A percentile compares a stretch with the other conserved stretches of the same genome.
Conservation (phyloP, 1,140 invertebrate genomes). For the Grapholita molesta region DNA sequence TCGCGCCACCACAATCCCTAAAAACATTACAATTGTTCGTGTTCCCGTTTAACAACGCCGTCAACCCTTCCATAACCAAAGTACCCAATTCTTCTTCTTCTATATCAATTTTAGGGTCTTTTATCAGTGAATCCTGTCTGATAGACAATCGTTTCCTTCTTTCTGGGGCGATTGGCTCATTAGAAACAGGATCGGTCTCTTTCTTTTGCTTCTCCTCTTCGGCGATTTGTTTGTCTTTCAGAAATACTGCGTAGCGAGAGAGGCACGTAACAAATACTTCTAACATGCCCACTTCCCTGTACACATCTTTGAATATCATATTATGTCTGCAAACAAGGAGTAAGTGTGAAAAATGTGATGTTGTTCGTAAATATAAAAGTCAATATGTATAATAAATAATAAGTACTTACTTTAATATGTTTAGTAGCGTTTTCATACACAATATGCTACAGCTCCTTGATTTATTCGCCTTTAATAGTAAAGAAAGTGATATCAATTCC, state of each 20-base stretch:
- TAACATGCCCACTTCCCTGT: slow-evolving; percentile 97
- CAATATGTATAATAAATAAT: slow-evolving; percentile 16
- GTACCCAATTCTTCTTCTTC: slow-evolving; percentile 89
- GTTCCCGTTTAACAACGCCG: slow-evolving; percentile 88
- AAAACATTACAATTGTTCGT: slow-evolving; percentile 95
- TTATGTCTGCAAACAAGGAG: slow-evolving; percentile 84
- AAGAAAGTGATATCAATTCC: slow-evolving; percentile 97
- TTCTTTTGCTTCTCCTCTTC: slow-evolving; percentile 58
- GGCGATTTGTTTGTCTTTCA: slow-evolving; percentile 83
- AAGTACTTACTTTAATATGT: slow-evolving; percentile 86
- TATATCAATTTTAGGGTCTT: slow-evolving; percentile 62
- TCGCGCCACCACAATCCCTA: slow-evolving; percentile 93
- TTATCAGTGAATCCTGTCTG: slow-evolving; percentile 75
- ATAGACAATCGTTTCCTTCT: slow-evolving; percentile 57
- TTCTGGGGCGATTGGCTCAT: slow-evolving; percentile 54
- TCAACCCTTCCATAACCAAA: slow-evolving; percentile 92
- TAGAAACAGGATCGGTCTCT: slow-evolving; percentile 36
- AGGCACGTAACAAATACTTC: slow-evolving; percentile 98
- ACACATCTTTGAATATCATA: slow-evolving; percentile 97
- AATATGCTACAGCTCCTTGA: slow-evolving; percentile 90
- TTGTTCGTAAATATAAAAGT: not conserved
- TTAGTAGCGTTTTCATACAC: slow-evolving; percentile 93
- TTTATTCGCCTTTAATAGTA: slow-evolving; percentile 92
- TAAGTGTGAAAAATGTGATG: slow-evolving; percentile 12
- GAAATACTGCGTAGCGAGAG: slow-evolving; percentile 88